Evolutionary conservation across 1,140 invertebrate genomes (phyloP), one percentile per base, ranked within the genome.

Genomic region (Nomia melanderi): DNA sequence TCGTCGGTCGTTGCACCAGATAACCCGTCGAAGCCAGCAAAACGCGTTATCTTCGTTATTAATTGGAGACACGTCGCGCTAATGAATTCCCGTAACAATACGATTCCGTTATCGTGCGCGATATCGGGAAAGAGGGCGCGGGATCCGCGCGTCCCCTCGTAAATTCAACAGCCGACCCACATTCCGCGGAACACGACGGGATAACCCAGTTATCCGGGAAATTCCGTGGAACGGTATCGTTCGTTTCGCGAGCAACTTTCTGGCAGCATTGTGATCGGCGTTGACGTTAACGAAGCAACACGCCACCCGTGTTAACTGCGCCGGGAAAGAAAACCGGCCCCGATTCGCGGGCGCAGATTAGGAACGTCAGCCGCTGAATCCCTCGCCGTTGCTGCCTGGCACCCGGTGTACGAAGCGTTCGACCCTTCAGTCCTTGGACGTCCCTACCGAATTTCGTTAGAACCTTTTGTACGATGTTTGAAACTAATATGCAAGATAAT

Each of bases 101-200:
- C 25, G 54, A 53, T 76, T 56, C 53, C 8, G 53, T 44, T 64
- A 41, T 50, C 3, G 12, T 20, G 14, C 53, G 27, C 36, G 33
- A 33, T 39, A 79, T 62, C 71, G 23, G 39, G 27, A 9, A 11
- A 25, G 17, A 20, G 8, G 57, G 44, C 47, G 23, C 25, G 29
- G 65, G 23, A 63, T 57, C 65, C 44, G 47, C 29, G 63, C 39
- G 39, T 71, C 57, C 64, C 31, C n/a, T 74, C 50, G 53, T 79
- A 81, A 81, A 80, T 81, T 57, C 74, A 23, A 47, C 57, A 20
- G 39, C 0, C 54, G 77, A 75, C 70, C 77, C n/a, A 66, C 8
- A 79, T 81, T 47, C 50, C 39, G 14, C 11, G 27, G 27, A 62
- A 63, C 17, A 20, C 36, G 41, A 20, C 64, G 27, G 79, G 29